A percentile compares a stretch with the other conserved stretches of the same genome.
phyloP scores from a whole-genome alignment of 2,113 vertebrate species.

The Lagopus muta region DNA sequence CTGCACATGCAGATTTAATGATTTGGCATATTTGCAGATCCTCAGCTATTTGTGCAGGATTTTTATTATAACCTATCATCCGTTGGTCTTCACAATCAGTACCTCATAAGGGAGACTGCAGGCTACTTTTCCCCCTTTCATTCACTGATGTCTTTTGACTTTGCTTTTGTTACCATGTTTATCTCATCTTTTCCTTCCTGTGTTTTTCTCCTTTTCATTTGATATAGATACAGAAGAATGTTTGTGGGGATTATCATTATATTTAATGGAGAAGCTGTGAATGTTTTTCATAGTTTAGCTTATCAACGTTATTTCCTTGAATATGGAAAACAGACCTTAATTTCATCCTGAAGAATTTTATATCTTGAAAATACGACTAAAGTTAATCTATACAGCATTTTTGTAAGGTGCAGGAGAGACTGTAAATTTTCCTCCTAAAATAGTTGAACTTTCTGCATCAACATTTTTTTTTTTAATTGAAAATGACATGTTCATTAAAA shows the following conservation, averaged over 20 bases:
- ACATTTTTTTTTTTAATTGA: neutral
- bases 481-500: neutral
- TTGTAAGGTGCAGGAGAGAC: neutral
- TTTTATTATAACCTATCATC: neutral
- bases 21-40: neutral
- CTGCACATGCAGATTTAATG: neutral
- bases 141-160: neutral
- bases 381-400: neutral
- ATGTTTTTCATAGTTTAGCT: neutral
- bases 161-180: neutral
- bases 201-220: neutral
- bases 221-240: neutral
- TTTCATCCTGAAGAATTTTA: neutral
- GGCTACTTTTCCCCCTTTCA: neutral
- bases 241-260: neutral
- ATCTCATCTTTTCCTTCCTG: fast-evolving
- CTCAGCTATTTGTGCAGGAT: neutral
- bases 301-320: neutral
- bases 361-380: constrained; percentile 12
- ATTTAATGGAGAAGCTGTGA: neutral
- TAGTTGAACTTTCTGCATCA: neutral
- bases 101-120: neutral
- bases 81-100: neutral
- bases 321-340: neutral
- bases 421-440: neutral